phyloP scores from a whole-genome alignment of 2,113 vertebrate genomes.

The Echinops telfairi region DNA sequence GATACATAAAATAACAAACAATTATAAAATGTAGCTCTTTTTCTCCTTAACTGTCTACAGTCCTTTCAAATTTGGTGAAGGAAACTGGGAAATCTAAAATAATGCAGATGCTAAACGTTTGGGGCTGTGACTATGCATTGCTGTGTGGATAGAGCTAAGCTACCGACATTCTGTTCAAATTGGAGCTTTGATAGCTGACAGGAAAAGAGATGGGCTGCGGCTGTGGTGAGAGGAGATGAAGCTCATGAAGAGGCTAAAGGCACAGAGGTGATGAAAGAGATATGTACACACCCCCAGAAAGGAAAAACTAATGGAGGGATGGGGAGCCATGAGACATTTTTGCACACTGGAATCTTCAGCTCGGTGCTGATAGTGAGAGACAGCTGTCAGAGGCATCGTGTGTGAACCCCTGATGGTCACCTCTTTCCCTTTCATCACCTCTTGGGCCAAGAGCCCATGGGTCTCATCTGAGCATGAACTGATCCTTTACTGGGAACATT shows the following conservation, averaged over 20 bases:
- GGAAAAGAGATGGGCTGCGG: background rate
- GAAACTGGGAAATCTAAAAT: background rate
- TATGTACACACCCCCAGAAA: slow-evolving; percentile 48
- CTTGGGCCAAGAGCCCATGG: slow-evolving; percentile 39
- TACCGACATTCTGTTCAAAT: background rate
- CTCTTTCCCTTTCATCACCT: slow-evolving; percentile 54
- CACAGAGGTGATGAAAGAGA: slow-evolving; percentile 61
- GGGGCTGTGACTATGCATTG: too few species aligned
- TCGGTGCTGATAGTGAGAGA: slow-evolving; percentile 14
- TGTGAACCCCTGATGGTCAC: slow-evolving; percentile 52
- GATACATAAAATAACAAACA: background rate
- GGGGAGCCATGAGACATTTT: background rate
- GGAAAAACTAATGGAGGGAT: background rate
- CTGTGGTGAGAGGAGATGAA: background rate
- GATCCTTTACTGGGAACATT: slow-evolving; percentile 19
- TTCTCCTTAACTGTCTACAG: background rate
- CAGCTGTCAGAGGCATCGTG: slow-evolving; percentile 37
- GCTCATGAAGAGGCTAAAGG: background rate
- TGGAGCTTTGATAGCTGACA: background rate
- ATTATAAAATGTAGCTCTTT: background rate
- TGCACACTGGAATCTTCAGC: slow-evolving; percentile 56
- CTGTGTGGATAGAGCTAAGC: background rate
- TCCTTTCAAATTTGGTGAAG: background rate
- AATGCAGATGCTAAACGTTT: background rate
- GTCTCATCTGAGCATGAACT: slow-evolving; percentile 48